Conservation (phyloP, 2,797 vertebrate species). For the Xenentodon cancila region DNA sequence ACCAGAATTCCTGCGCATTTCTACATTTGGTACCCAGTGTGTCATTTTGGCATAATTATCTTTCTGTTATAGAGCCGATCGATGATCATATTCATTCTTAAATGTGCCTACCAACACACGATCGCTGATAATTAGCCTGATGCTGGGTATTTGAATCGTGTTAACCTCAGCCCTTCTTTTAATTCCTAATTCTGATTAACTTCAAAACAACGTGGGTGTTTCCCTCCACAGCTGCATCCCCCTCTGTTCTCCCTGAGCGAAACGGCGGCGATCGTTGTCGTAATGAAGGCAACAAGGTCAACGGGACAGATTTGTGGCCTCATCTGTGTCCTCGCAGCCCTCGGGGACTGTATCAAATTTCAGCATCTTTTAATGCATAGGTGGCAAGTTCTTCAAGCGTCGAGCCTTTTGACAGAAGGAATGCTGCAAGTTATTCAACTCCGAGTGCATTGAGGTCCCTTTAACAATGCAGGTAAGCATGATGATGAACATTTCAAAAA, state of each 20-base stretch:
- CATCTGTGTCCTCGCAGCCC: not conserved
- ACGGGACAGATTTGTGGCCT: conserved; percentile 12
- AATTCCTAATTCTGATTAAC: not conserved
- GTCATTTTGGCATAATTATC: too few species aligned
- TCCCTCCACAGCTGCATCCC: not conserved
- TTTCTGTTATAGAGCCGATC: too few species aligned
- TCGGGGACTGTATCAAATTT: conserved; percentile 23
- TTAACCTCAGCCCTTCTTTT: not conserved
- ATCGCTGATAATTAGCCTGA: too few species aligned
- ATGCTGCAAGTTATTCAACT: conserved; percentile 4
- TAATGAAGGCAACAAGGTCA: conserved; percentile 3
- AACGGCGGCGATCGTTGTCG: conserved; percentile 3
- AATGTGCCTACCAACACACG: too few species aligned
- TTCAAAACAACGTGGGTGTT: not conserved
- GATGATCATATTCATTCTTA: too few species aligned
- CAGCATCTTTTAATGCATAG: conserved; percentile 8
- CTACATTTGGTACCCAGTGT: too few species aligned
- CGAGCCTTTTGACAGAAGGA: conserved; percentile 20
- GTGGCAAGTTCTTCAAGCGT: conserved; percentile 22
- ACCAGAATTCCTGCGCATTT: too few species aligned
- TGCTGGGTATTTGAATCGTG: not conserved
- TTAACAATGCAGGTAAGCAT: not conserved
- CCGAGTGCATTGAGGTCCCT: too few species aligned
- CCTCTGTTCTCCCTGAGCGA: not conserved
- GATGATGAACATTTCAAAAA: too few species aligned